Percentiles rank a stretch among this genome's conserved stretches.
Evolutionary conservation across 92 coral and sea anemone species (phyloP).

Genomic region (Porites evermanni): DNA sequence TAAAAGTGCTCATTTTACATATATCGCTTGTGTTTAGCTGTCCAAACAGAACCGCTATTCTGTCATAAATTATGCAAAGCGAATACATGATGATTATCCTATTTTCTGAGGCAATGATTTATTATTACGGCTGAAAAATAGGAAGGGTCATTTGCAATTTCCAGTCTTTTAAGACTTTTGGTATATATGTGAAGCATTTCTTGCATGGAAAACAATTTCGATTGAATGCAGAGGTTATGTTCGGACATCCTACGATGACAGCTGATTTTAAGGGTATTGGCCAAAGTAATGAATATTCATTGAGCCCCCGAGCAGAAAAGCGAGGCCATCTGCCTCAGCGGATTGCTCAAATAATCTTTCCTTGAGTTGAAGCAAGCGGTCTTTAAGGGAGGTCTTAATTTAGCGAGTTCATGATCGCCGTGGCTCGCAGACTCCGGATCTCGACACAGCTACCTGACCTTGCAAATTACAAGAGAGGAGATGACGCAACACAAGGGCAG

Average conservation of each 20-base stretch:
- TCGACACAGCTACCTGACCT: neutral
- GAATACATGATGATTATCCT: neutral
- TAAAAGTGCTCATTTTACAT: conserved; percentile 30
- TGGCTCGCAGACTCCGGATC: neutral
- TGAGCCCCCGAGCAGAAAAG: conserved; percentile 36
- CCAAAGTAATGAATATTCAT: conserved; percentile 33
- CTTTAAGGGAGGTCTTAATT: conserved; percentile 30
- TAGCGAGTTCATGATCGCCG: conserved; percentile 36
- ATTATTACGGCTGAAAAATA: neutral
- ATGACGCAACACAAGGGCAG: conserved; percentile 23
- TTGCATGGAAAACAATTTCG: neutral
- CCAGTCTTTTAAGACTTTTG: neutral
- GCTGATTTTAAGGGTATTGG: conserved; percentile 19
- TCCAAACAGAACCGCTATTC: conserved; percentile 22
- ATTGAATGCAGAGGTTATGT: neutral
- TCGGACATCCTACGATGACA: neutral
- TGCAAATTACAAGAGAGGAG: neutral
- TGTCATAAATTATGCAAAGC: conserved; percentile 38
- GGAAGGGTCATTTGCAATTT: neutral
- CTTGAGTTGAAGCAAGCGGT: conserved; percentile 41
- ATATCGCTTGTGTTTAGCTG: conserved; percentile 30
- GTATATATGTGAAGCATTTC: neutral
- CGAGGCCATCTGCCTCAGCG: conserved; percentile 57
- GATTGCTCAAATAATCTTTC: conserved; percentile 48
- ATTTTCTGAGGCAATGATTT: neutral